Evolutionary conservation across 92 coral and sea anemone genomes (phyloP).

Genomic region (Ricordea florida): DNA sequence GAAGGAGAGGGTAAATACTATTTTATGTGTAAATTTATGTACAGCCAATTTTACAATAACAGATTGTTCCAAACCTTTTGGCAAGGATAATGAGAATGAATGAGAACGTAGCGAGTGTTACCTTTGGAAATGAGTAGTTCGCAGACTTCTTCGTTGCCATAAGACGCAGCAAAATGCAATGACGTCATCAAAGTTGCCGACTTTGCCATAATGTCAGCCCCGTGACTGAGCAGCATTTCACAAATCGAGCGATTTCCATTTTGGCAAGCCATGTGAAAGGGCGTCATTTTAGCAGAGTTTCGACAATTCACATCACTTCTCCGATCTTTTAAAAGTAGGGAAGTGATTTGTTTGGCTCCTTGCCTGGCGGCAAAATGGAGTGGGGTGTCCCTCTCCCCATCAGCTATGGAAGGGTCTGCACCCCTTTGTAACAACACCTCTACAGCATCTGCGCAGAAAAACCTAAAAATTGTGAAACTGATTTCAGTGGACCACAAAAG

Average conservation of each 20-base stretch:
- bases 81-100: neutral
- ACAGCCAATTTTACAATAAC: too few relatives aligned
- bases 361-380: constrained; percentile 62
- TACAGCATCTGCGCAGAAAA: constrained; percentile 24
- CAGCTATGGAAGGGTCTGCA: constrained; percentile 52
- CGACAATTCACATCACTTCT: constrained; percentile 26
- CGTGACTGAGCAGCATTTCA: constrained; percentile 44
- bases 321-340: constrained; percentile 26
- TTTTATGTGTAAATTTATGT: too few relatives aligned
- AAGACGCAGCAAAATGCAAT: constrained; percentile 52
- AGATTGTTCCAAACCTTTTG: too few relatives aligned
- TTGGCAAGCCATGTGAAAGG: constrained; percentile 51
- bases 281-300: constrained; percentile 29
- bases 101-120: neutral
- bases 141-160: constrained; percentile 35
- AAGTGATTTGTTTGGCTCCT: constrained; percentile 40
- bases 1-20: too few relatives aligned
- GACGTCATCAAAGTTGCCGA: constrained; percentile 59
- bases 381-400: constrained; percentile 34
- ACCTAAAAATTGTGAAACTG: constrained; percentile 1
- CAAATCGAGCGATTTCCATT: constrained; percentile 42
- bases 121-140: constrained; percentile 65
- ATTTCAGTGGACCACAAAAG: neutral
- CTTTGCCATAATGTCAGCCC: constrained; percentile 48
- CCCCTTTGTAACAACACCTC: constrained; percentile 30